A percentile compares a stretch with the other conserved stretches of the same genome.
These are phyloP conservation scores for Tetramorium bicarinatum DNA, from an alignment of 2,888 invertebrate species.

Conservation along the genomic window DNA sequence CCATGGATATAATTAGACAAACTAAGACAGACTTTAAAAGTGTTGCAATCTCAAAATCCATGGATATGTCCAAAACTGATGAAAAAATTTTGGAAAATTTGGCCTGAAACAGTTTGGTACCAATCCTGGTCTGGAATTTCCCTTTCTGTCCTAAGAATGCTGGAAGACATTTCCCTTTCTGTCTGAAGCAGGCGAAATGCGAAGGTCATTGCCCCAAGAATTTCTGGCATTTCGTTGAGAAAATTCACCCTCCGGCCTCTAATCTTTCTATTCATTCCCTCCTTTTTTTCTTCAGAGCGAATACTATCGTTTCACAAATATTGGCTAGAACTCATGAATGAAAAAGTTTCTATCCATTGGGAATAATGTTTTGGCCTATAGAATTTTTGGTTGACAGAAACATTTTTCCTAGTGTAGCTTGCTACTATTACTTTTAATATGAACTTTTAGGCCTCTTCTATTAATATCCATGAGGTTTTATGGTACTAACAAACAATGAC, in stretches of 20 bases:
- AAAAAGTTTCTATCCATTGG: too few species aligned
- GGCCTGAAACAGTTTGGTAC: constrained; percentile 75
- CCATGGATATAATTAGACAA: background rate
- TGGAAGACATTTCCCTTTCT: constrained; percentile 73
- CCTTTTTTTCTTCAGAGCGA: too few species aligned
- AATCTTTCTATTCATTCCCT: background rate
- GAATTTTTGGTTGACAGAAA: too few species aligned
- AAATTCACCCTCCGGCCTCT: constrained; percentile 72
- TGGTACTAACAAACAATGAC: too few species aligned
- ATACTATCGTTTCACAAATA: background rate
- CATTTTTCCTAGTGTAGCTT: too few species aligned
- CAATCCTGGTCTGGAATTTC: constrained; percentile 79
- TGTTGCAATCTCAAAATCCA: background rate
- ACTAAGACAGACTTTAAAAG: background rate
- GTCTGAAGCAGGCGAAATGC: constrained; percentile 73
- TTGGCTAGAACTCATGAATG: constrained; percentile 5
- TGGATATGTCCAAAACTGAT: too few species aligned
- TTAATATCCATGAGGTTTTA: too few species aligned
- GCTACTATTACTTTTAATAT: too few species aligned
- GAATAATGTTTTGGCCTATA: too few species aligned
- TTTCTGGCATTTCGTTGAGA: constrained; percentile 78
- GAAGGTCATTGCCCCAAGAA: constrained; percentile 77
- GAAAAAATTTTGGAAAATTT: background rate
- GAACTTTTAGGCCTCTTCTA: too few species aligned
- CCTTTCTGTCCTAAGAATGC: constrained; percentile 70